phyloP scores from a whole-genome alignment of 2,113 vertebrate species.

The Oriolus oriolus region DNA sequence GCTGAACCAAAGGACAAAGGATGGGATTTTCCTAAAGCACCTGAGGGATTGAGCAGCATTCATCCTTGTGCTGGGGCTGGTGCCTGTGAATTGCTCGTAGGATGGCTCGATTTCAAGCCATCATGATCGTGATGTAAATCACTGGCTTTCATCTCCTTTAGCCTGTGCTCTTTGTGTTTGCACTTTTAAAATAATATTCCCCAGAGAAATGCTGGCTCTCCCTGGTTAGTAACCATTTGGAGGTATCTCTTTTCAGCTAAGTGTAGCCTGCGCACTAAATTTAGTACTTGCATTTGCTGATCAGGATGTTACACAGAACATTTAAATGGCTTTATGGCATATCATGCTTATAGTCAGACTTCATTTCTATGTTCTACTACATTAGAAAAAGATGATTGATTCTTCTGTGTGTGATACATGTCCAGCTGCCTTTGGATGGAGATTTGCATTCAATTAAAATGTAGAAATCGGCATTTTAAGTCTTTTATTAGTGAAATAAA shows the following conservation, averaged over 20 bases:
- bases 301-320: constrained; percentile 14
- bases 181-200: constrained; percentile 13
- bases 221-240: neutral
- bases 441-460: neutral
- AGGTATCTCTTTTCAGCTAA: constrained; percentile 40
- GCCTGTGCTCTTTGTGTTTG: constrained; percentile 20
- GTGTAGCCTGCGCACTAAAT: constrained; percentile 24
- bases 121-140: neutral
- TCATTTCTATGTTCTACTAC: neutral
- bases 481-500: neutral
- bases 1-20: neutral
- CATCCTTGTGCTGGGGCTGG: neutral
- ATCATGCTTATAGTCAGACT: neutral
- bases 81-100: neutral
- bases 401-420: neutral
- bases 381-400: neutral
- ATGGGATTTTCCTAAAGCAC: constrained; percentile 14
- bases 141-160: neutral
- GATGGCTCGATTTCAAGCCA: neutral
- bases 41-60: neutral
- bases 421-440: neutral
- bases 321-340: constrained; percentile 3
- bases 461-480: neutral
- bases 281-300: neutral
- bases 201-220: neutral